These are phyloP conservation scores for Tenualosa thibaudeaui DNA, from an alignment of 2,797 vertebrate species.

Conservation along the genomic window DNA sequence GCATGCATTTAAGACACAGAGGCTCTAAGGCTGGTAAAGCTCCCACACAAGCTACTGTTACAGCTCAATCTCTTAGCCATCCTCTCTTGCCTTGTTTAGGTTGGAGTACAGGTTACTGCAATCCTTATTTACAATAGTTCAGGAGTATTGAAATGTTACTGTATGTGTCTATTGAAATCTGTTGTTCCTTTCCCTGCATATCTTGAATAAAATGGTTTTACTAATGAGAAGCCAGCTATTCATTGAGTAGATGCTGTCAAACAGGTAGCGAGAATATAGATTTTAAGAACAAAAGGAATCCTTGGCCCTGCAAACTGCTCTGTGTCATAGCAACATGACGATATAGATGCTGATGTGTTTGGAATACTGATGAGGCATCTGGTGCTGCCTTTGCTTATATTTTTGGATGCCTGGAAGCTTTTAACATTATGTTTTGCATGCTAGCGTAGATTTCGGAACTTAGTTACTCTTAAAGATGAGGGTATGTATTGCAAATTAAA, in stretches of 20 bases:
- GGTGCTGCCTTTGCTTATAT: neutral
- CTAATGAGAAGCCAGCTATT: neutral
- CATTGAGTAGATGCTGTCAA: neutral
- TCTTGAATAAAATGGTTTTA: neutral
- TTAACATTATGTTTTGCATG: neutral
- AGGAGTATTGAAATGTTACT: too few species aligned
- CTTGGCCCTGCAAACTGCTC: neutral
- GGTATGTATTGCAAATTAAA: neutral
- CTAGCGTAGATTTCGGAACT: neutral
- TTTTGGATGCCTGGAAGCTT: neutral
- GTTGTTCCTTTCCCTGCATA: too few species aligned
- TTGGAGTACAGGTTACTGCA: too few species aligned
- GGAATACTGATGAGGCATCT: neutral
- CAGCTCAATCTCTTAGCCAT: neutral
- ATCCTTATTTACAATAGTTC: neutral
- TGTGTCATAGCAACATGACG: slow-evolving; percentile 6
- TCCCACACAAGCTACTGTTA: neutral
- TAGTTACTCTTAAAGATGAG: neutral
- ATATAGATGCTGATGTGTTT: neutral
- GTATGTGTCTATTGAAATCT: too few species aligned
- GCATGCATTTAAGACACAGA: neutral
- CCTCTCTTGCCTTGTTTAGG: neutral
- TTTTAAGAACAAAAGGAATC: neutral
- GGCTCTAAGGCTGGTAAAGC: neutral
- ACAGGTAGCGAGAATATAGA: neutral